Base-by-base conservation (phyloP, 2,888 invertebrate species). In the Agrotis puta region DNA sequence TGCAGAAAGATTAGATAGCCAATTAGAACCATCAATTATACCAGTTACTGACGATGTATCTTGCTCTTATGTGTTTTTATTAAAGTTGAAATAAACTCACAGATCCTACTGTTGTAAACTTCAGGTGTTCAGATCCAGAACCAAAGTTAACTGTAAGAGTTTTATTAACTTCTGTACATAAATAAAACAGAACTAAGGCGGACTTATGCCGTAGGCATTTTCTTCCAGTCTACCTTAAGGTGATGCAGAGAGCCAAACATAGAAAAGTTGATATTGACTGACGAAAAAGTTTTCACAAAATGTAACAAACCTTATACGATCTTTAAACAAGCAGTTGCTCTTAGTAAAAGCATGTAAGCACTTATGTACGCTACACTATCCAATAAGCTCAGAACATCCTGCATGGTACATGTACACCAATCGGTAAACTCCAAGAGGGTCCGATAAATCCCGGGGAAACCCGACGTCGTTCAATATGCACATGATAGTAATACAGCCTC, bases 381-480 rank as follows among this genome's bases (percentile, higher is more conserved):
- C 76, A 74, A 79, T 79, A 80, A 71, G 64, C 61, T 63, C 65
- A 22, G 51, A 72, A 70, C 77, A 74, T 74, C 53, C 70, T 80
- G 73, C 59, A 67, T 64, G 48, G 70, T 77, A 79, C 79, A 69
- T 79, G 79, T 84, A 78, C 57, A 67, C 67, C 67, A 74, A 66
- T 72, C 74, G 70, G 68, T 63, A 63, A 62, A 61, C 64, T 68
- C 64, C 62, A 74, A 68, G 64, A 74, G 75, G 64, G 73, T 76
- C 72, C 77, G 78, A 85, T 78, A 82, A 72, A 79, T 79, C 71
- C 71, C 69, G 58, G 67, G 54, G 67, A 81, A 81, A 78, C 74
- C 79, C 61, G 70, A 74, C 48, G 64, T 62, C 48, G 72, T 72
- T 70, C 82, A 81, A 81, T 85, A 79, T 83, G 79, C 79, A 83